Conservation (phyloP, 1,140 invertebrate species). For the Onthophagus taurus region DNA sequence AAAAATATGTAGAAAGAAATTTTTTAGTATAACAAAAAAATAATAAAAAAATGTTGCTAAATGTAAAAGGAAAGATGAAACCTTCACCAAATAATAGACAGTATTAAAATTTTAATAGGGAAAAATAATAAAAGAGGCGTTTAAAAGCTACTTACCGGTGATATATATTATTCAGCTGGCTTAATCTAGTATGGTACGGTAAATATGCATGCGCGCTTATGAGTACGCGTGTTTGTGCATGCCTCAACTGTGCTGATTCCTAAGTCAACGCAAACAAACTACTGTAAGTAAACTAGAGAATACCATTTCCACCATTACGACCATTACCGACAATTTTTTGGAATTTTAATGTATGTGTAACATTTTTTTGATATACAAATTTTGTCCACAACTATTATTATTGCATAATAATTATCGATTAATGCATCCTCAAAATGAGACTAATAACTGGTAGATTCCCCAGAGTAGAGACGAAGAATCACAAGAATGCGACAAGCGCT, state of each 20-base stretch:
- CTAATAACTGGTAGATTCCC: no score
- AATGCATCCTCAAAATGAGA: no score
- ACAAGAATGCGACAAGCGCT: no score
- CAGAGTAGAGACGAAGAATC: no score
- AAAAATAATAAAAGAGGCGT: slow-evolving; percentile 3
- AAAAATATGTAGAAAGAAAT: neutral
- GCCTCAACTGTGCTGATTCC: slow-evolving; percentile 33
- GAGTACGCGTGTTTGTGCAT: slow-evolving; percentile 32
- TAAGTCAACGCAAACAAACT: slow-evolving; percentile 34
- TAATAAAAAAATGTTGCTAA: neutral
- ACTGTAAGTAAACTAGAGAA: slow-evolving; percentile 30
- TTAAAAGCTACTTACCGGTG: slow-evolving; percentile 32
- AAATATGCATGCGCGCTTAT: slow-evolving; percentile 34
- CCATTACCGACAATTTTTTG: no score
- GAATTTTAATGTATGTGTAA: no score
- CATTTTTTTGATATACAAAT: no score
- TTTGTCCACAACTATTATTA: slow-evolving; percentile 11
- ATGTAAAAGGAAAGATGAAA: no score
- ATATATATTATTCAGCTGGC: slow-evolving; percentile 26
- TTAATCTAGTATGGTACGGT: slow-evolving; percentile 35
- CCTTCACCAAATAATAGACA: no score
- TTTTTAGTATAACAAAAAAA: neutral
- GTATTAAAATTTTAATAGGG: no score
- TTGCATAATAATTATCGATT: neutral
- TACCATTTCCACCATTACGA: slow-evolving; percentile 21